Percentiles rank a stretch among this genome's conserved stretches.
These are phyloP conservation scores for Naso thynnoides DNA, from an alignment of 2,797 vertebrate genomes.

Conservation along the genomic window DNA sequence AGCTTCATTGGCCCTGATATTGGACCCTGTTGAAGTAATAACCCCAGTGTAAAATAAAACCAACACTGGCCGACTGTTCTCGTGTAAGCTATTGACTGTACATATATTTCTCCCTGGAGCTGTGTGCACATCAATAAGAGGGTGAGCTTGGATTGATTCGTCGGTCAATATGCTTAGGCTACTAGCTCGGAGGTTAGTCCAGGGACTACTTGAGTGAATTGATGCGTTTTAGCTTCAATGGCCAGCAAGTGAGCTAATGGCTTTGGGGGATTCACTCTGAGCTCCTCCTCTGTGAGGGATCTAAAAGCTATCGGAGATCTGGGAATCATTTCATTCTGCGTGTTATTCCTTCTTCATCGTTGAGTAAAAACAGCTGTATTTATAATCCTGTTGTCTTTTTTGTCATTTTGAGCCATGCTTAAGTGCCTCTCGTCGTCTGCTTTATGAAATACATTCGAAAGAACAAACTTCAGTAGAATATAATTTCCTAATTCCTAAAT, in stretches of 20 bases:
- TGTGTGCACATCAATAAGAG: slow-evolving; percentile 56
- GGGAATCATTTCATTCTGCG: slow-evolving; percentile 9
- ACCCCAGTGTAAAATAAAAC: slow-evolving; percentile 32
- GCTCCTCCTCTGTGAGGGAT: slow-evolving; percentile 18
- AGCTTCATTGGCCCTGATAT: background rate
- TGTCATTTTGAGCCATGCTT: background rate
- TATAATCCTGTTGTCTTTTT: background rate
- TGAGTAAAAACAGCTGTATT: background rate
- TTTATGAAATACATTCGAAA: background rate
- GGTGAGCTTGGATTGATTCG: slow-evolving; percentile 68
- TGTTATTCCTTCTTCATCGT: slow-evolving; percentile 14
- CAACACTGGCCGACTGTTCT: slow-evolving; percentile 26
- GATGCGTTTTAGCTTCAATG: slow-evolving; percentile 53
- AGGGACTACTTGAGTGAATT: slow-evolving; percentile 70
- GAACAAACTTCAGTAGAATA: too few species aligned
- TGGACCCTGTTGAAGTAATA: slow-evolving; percentile 46
- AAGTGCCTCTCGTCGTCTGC: background rate
- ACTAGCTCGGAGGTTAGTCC: slow-evolving; percentile 56
- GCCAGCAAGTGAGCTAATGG: slow-evolving; percentile 42
- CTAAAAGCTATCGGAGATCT: slow-evolving; percentile 20
- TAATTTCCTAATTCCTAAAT: background rate
- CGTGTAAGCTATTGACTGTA: slow-evolving; percentile 36
- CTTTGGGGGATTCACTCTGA: slow-evolving; percentile 47
- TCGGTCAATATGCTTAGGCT: slow-evolving; percentile 70
- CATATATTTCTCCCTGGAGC: slow-evolving; percentile 53